Evolutionary conservation across 1,140 invertebrate species (phyloP).

Genomic region (Cydia amplana): DNA sequence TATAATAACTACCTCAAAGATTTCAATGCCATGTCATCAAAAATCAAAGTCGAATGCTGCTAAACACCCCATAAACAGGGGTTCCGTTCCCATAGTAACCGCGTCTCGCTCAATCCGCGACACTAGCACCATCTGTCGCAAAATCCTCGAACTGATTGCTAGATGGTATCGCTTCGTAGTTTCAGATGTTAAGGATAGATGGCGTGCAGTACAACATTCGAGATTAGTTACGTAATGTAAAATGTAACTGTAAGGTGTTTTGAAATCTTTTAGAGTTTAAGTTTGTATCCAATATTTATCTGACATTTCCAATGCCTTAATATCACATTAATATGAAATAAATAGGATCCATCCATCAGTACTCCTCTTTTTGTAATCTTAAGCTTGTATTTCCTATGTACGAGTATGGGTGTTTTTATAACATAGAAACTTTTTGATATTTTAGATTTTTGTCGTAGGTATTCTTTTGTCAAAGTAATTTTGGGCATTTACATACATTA

Average conservation of each 20-base stretch:
- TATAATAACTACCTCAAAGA: no score
- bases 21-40: neutral
- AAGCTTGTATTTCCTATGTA: no score
- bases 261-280: neutral
- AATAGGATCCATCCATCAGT: no score
- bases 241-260: neutral
- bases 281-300: neutral
- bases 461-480: no score
- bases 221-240: neutral
- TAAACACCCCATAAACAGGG: neutral
- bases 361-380: no score
- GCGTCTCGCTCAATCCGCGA: slow-evolving; percentile 8
- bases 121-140: slow-evolving; percentile 3
- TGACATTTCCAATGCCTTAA: neutral
- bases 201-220: neutral
- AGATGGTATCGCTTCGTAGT: neutral
- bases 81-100: neutral
- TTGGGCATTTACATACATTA: no score
- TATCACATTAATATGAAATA: no score
- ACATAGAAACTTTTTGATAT: no score
- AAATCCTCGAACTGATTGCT: neutral
- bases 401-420: no score
- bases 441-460: no score
- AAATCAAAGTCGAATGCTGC: neutral
- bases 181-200: neutral